phyloP scores from a whole-genome alignment of 2,888 invertebrate genomes.

The Papilio protenor region DNA sequence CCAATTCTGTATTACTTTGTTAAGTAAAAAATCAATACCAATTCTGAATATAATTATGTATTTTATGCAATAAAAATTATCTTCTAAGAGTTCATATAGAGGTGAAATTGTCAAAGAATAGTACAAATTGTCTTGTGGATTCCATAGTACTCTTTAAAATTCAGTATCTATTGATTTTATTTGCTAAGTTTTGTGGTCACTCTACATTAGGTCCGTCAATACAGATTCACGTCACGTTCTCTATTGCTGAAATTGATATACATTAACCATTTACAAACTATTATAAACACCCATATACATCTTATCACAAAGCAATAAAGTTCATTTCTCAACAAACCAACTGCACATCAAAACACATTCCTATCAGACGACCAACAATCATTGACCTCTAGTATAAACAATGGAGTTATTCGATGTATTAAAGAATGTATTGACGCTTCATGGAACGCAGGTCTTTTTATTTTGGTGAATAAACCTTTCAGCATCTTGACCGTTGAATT shows the following conservation, averaged over 20 bases:
- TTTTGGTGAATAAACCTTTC: slow-evolving; percentile 56
- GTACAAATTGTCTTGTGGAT: background rate
- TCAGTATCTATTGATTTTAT: background rate
- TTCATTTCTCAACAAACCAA: slow-evolving; percentile 49
- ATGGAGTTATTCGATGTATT: slow-evolving; percentile 33
- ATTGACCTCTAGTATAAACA: slow-evolving; percentile 54
- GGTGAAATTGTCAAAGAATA: background rate
- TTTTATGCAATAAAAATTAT: no score
- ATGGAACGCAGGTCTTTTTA: slow-evolving; percentile 48
- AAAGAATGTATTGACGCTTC: slow-evolving; percentile 24
- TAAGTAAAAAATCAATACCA: background rate
- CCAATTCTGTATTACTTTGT: no score
- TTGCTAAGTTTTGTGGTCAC: slow-evolving; percentile 60
- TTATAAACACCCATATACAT: slow-evolving; percentile 45
- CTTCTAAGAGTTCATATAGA: no score
- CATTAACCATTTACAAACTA: slow-evolving; percentile 60
- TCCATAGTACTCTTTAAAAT: background rate
- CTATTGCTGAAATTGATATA: slow-evolving; percentile 82
- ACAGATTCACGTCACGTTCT: slow-evolving; percentile 76
- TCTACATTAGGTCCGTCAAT: slow-evolving; percentile 73
- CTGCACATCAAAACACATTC: slow-evolving; percentile 42
- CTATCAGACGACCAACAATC: slow-evolving; percentile 55
- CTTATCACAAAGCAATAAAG: slow-evolving; percentile 55
- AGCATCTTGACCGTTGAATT: slow-evolving; percentile 68
- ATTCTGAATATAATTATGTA: background rate